Percentiles rank a stretch among this genome's conserved stretches.
Evolutionary conservation across 1,140 invertebrate genomes (phyloP).

Genomic region (Leptopilina clavipes): DNA sequence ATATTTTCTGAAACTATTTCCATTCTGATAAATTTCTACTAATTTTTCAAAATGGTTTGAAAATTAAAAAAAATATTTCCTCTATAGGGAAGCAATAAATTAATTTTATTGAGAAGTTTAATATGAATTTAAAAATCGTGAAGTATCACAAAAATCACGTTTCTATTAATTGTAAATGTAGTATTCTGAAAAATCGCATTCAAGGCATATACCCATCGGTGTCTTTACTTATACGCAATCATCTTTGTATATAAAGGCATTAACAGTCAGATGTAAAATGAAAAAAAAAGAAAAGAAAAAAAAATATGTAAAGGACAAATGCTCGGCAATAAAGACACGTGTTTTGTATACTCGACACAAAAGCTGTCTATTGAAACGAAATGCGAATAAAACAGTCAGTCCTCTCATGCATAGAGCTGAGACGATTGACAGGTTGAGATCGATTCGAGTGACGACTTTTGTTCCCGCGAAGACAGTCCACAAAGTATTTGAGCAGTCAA

Average conservation of each 20-base stretch:
- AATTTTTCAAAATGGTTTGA: too few relatives aligned
- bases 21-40: too few relatives aligned
- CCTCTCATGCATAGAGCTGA: not conserved
- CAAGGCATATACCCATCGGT: constrained; percentile 48
- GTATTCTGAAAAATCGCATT: constrained; percentile 45
- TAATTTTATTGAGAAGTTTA: too few relatives aligned
- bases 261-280: constrained; percentile 13
- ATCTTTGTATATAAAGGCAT: constrained; percentile 51
- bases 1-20: too few relatives aligned
- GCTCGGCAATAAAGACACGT: constrained; percentile 32
- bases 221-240: constrained; percentile 52
- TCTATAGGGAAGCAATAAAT: too few relatives aligned
- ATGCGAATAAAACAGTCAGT: not conserved
- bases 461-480: not conserved
- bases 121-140: not conserved
- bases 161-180: constrained; percentile 40
- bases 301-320: constrained; percentile 30
- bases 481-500: constrained; percentile 15
- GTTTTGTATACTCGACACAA: not conserved
- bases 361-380: constrained; percentile 1
- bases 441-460: constrained; percentile 20
- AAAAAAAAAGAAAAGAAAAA: not conserved
- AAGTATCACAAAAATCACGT: constrained; percentile 26
- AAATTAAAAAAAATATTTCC: too few relatives aligned
- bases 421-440: constrained; percentile 15